Evolutionary conservation across 2,113 vertebrate genomes (phyloP).

Genomic region (Neodon shergylaensis): DNA sequence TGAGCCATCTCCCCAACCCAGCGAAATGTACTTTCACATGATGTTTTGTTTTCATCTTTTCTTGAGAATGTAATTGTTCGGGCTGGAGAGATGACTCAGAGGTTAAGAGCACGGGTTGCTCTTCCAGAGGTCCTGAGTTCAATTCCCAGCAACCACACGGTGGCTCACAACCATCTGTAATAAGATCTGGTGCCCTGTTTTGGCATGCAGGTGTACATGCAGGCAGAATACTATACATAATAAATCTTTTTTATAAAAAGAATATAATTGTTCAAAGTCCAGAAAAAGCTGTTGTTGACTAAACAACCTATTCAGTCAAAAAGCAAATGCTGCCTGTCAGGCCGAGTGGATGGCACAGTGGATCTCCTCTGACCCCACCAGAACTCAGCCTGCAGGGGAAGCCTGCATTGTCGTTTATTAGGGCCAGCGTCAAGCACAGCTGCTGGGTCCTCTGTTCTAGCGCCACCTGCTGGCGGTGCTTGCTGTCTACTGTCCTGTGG

Average conservation of each 20-base stretch:
- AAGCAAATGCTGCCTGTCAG: not conserved
- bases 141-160: too few relatives aligned
- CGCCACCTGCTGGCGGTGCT: not conserved
- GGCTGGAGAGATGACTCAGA: too few relatives aligned
- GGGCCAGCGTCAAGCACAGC: not conserved
- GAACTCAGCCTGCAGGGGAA: not conserved
- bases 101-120: too few relatives aligned
- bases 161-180: too few relatives aligned
- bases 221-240: too few relatives aligned
- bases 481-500: too few relatives aligned
- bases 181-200: too few relatives aligned
- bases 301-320: not conserved
- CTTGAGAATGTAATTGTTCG: not conserved
- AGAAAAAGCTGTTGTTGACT: not conserved
- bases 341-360: not conserved
- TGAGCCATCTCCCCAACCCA: not conserved
- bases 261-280: not conserved
- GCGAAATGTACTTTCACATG: not conserved
- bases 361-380: not conserved
- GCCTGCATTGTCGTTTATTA: not conserved
- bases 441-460: not conserved
- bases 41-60: too few relatives aligned
- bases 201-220: too few relatives aligned
- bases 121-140: too few relatives aligned
- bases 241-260: not conserved